phyloP scores from a whole-genome alignment of 2,113 vertebrate genomes.

The Pan troglodytes region NHGRI_mPanTro3-v2.1_pri NC_072411.2:135283501-135284000 shows the following conservation, averaged over 20 bases:
- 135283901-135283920: neutral
- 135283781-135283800: conserved; percentile 95
- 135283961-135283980: neutral
- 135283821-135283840: conserved; percentile 95
- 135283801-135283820: conserved; percentile 97
- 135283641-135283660: rapidly evolving
- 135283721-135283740: neutral
- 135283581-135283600: rapidly evolving
- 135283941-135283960: rapidly evolving
- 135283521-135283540: rapidly evolving
- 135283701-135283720: neutral
- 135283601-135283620: neutral
- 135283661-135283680: neutral
- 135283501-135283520: neutral
- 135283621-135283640: rapidly evolving
- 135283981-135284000: neutral
- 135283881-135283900: neutral
- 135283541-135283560: neutral
- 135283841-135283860: conserved; percentile 90
- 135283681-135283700: rapidly evolving
- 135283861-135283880: rapidly evolving
- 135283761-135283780: conserved; percentile 69
- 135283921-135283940: rapidly evolving
- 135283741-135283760: neutral
- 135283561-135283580: neutral